phyloP scores from a whole-genome alignment of 64 coral and sea anemone species.

The Pocillopora verrucosa region DNA sequence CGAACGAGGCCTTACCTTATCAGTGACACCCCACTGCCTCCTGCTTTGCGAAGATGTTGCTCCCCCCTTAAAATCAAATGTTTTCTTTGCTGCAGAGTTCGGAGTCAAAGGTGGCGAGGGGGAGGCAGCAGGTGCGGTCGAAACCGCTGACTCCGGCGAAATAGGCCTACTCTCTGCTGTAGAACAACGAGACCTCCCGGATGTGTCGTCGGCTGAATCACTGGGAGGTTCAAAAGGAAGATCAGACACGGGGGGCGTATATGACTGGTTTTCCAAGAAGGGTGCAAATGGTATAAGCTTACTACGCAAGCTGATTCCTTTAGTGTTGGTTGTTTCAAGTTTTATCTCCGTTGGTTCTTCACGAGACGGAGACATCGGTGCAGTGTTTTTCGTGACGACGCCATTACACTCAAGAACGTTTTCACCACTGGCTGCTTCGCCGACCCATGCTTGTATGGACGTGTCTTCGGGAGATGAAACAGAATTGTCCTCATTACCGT shows the following conservation, averaged over 20 bases:
- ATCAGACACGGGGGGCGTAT: constrained; percentile 37
- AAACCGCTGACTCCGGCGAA: constrained; percentile 74
- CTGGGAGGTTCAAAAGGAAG: constrained; percentile 61
- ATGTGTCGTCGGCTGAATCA: constrained; percentile 35
- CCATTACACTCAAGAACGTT: constrained; percentile 30
- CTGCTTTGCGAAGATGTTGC: constrained; percentile 52
- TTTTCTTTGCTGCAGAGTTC: constrained; percentile 49
- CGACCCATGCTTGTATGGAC: constrained; percentile 30
- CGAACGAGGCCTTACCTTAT: constrained; percentile 48
- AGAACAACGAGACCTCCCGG: neutral
- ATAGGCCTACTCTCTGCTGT: constrained; percentile 37
- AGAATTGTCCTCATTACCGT: constrained; percentile 29
- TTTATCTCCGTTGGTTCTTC: constrained; percentile 5
- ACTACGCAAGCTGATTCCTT: constrained; percentile 19
- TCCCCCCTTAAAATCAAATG: constrained; percentile 48
- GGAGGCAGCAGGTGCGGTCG: constrained; percentile 37
- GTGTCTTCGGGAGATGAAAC: constrained; percentile 47
- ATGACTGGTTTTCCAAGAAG: constrained; percentile 33
- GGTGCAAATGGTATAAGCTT: constrained; percentile 68
- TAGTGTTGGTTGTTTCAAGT: constrained; percentile 4
- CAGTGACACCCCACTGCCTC: constrained; percentile 85
- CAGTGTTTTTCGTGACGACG: neutral
- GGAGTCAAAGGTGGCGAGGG: constrained; percentile 83
- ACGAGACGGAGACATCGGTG: neutral
- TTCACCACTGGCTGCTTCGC: neutral